Evolutionary conservation across 2,797 vertebrate genomes (phyloP), one percentile per base, ranked within the genome.

Genomic region (Galaxias olidus): DNA sequence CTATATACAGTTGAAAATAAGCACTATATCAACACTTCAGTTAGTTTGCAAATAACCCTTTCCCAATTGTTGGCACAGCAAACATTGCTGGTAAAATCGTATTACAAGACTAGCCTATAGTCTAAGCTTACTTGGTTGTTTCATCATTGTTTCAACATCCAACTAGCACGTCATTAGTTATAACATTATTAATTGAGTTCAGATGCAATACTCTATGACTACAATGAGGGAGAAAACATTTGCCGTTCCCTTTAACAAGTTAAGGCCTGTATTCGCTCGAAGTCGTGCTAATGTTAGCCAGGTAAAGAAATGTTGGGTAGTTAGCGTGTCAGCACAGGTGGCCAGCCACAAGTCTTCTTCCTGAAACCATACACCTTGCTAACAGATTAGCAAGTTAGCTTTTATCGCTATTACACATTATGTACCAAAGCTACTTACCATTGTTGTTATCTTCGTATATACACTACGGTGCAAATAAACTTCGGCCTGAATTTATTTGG

Each of bases 361-460:
- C 87, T 86, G 85, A 63, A 79, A 69, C 6, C 52, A 18, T 68
- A 85, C 83, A 87, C 87, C 83, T 87, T 84, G 59, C 61, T 75
- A 83, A 72, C 68, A 86, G 75, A 80, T 63, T 62, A 40, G 59
- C 59, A 63, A 46, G 40, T 59, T 52, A 70, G 54, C 63, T 8
- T 11, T 43, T 43, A 4, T 18, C 8, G 18, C 41, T 42, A 18
- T 10, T 64, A 1, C 4, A 10, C 20, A 30, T 46, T 59, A 12
- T 11, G 1, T 46, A 18, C 19, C 12, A 48, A 46, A 41, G 8
- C 1, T 14, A 75, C 84, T 81, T 51, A 90, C 88, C 83, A 88
- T 88, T 19, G 18, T 63, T 14, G 30, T n/a, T 1, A 2, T 18
- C 0, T 15, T 19, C 4, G n/a, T 18, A 19, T n/a, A n/a, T 19